A percentile compares a stretch with the other conserved stretches of the same genome.
phyloP scores from a whole-genome alignment of 1,140 invertebrate species.

The Paraescarpia echinospica region DNA sequence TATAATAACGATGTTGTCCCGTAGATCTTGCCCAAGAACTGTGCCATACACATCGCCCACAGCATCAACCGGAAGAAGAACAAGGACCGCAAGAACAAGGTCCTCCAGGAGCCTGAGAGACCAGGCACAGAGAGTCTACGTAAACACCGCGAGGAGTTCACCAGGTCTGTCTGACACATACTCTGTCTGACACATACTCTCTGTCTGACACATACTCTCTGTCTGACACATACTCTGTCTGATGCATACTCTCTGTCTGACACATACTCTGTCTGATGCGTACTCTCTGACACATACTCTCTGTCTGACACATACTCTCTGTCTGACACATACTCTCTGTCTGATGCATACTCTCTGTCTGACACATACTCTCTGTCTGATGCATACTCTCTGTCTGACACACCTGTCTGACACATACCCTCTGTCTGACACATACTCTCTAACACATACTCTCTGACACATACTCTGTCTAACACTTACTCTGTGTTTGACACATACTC shows the following conservation, averaged over 20 bases:
- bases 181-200: background rate
- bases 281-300: too few relatives aligned
- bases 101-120: slow-evolving; percentile 45
- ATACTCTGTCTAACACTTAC: too few relatives aligned
- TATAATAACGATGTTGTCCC: slow-evolving; percentile 33
- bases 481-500: too few relatives aligned
- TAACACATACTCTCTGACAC: too few relatives aligned
- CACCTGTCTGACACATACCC: slow-evolving; percentile 30
- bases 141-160: slow-evolving; percentile 93
- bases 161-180: slow-evolving; percentile 65
- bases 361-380: too few relatives aligned
- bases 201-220: slow-evolving; percentile 13
- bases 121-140: slow-evolving; percentile 93
- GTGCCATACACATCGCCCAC: slow-evolving; percentile 83
- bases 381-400: too few relatives aligned
- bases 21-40: slow-evolving; percentile 87
- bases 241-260: background rate
- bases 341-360: background rate
- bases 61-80: slow-evolving; percentile 46
- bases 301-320: too few relatives aligned
- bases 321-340: background rate
- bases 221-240: too few relatives aligned
- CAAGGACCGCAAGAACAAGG: slow-evolving; percentile 43
- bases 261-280: background rate
- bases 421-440: too few relatives aligned